Evolutionary conservation across 2,797 vertebrate genomes (phyloP), one percentile per base, ranked within the genome.

Genomic region (Anguilla marmorata): DNA sequence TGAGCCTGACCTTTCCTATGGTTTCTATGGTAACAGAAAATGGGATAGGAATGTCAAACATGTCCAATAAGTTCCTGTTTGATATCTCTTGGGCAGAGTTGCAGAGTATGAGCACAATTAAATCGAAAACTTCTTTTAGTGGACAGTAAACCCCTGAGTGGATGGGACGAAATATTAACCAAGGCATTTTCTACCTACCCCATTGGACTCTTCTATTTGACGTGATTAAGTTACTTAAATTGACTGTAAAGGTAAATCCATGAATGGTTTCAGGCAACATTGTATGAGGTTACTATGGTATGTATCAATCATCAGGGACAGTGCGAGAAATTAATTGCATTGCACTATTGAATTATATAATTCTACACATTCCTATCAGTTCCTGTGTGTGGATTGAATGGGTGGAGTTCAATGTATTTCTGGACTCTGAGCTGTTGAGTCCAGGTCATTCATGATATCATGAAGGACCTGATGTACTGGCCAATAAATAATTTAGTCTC

Each of bases 21-120:
- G 94, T 94, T 94, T 91, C 94, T 92, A 94, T 93, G 92, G 92
- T 93, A 94, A 94, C 93, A 87, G 90, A 91, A 93, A 94, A 94
- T 89, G 89, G 76, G 89, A 84, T 85, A 90, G 89, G 87, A 90
- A 89, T 93, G 89, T 90, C 87, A 90, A 91, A 87, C 88, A 86
- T 89, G 89, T 90, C 93, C 90, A 86, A 87, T 93, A 93, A 93
- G 90, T 92, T 92, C 88, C 85, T 41, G 87, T 92, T 91, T 94
- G 91, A 93, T 94, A 93, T 92, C 91, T 92, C 69, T 91, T 87
- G 90, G 92, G 90, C 88, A 66, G 89, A 80, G 83, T 90, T 90
- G 84, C 93, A 66, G 86, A 94, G 91, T 92, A 88, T 69, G 30
- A 30, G 85, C 90, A 93, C 92, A 94, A 93, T 95, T 95, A 94